Evolutionary conservation across 2,888 invertebrate species (phyloP).

Genomic region (Eupithecia centaureata): DNA sequence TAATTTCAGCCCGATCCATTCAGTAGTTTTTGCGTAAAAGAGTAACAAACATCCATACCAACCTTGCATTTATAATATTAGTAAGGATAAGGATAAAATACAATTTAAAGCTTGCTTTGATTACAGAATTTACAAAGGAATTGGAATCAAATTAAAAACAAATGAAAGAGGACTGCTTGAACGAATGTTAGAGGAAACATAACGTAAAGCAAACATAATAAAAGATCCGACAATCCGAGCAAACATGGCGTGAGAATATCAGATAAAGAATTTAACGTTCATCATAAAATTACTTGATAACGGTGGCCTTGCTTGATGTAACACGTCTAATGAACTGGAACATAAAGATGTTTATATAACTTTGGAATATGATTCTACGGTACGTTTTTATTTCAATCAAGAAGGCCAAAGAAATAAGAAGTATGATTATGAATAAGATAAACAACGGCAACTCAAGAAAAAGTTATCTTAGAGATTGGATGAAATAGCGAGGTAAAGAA

Average conservation of each 20-base stretch:
- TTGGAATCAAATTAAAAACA: not conserved
- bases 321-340: constrained; percentile 39
- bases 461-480: not conserved
- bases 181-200: constrained; percentile 5
- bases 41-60: no score
- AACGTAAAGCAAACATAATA: constrained; percentile 18
- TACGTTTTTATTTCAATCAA: not conserved
- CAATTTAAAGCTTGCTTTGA: not conserved
- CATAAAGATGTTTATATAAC: constrained; percentile 46
- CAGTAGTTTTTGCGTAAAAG: no score
- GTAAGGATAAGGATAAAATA: no score
- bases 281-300: constrained; percentile 50
- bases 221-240: constrained; percentile 29
- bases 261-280: constrained; percentile 55
- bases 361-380: constrained; percentile 19
- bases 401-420: not conserved
- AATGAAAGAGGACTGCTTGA: constrained; percentile 2
- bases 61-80: no score
- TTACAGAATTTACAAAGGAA: not conserved
- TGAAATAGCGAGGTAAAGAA: not conserved
- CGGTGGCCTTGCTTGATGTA: constrained; percentile 52
- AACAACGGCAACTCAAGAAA: not conserved
- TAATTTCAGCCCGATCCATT: no score
- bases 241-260: constrained; percentile 61
- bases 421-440: not conserved